A percentile compares a stretch with the other conserved stretches of the same genome.
Conservation (phyloP, 2,113 vertebrate genomes). For the Clarias macrocephalus region DNA sequence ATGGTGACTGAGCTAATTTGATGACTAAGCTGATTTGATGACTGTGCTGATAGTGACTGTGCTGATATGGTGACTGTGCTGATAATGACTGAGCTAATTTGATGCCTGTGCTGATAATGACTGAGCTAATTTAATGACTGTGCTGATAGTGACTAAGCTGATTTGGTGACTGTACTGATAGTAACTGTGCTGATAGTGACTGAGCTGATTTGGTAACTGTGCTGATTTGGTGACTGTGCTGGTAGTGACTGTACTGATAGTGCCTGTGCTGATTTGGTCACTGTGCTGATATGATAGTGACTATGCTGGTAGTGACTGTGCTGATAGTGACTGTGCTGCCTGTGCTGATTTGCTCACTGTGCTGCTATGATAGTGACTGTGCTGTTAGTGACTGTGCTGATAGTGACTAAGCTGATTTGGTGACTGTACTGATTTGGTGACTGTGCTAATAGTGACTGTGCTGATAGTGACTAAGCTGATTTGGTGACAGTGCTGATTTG, state of each 20-base stretch:
- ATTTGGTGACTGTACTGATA: background rate
- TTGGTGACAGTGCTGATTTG: background rate
- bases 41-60: background rate
- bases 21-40: background rate
- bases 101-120: background rate
- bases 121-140: background rate
- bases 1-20: background rate
- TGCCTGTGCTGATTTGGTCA: background rate
- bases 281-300: background rate
- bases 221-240: too few species aligned
- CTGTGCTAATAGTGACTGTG: background rate
- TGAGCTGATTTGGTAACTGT: background rate
- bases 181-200: background rate
- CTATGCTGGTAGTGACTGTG: background rate
- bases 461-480: background rate
- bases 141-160: background rate
- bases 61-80: background rate
- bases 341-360: background rate
- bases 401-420: background rate
- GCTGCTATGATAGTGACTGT: background rate
- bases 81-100: too few species aligned
- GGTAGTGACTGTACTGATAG: background rate
- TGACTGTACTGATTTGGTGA: background rate
- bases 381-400: background rate
- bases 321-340: background rate